phyloP scores from a whole-genome alignment of 2,797 vertebrate species.

The Mycteria americana region DNA sequence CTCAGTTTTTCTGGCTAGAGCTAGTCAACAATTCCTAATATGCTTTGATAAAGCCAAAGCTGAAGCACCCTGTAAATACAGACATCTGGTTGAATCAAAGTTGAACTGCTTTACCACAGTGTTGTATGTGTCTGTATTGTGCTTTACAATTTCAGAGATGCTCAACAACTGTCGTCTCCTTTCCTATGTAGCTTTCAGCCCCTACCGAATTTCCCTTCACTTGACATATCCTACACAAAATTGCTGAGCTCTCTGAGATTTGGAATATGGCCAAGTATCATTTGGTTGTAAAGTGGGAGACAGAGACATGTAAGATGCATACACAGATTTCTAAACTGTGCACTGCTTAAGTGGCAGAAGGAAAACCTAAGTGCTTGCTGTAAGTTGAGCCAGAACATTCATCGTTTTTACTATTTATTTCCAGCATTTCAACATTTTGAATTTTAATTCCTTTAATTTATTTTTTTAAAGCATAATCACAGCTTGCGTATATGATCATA shows the following conservation, averaged over 20 bases:
- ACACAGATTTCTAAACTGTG: neutral
- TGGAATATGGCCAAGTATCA: neutral
- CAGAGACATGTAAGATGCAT: neutral
- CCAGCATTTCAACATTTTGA: constrained; percentile 1
- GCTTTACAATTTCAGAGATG: neutral
- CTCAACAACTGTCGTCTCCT: neutral
- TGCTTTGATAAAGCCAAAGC: neutral
- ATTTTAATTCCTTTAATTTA: constrained; percentile 21
- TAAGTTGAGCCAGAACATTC: neutral
- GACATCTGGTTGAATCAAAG: neutral
- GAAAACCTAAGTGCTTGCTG: neutral
- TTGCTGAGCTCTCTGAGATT: neutral
- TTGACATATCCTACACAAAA: neutral
- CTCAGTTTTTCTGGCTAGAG: neutral
- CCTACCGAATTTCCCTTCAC: neutral
- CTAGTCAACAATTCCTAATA: neutral
- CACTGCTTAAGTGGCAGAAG: neutral
- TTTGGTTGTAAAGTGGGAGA: constrained; percentile 27
- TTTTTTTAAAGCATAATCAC: constrained; percentile 4
- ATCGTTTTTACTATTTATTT: neutral
- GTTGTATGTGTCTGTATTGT: neutral
- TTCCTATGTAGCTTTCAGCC: neutral
- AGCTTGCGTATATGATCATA: neutral
- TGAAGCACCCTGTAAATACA: neutral
- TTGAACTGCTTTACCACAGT: neutral